phyloP scores from a whole-genome alignment of 2,113 vertebrate genomes.

The Mesitornis unicolor region DNA sequence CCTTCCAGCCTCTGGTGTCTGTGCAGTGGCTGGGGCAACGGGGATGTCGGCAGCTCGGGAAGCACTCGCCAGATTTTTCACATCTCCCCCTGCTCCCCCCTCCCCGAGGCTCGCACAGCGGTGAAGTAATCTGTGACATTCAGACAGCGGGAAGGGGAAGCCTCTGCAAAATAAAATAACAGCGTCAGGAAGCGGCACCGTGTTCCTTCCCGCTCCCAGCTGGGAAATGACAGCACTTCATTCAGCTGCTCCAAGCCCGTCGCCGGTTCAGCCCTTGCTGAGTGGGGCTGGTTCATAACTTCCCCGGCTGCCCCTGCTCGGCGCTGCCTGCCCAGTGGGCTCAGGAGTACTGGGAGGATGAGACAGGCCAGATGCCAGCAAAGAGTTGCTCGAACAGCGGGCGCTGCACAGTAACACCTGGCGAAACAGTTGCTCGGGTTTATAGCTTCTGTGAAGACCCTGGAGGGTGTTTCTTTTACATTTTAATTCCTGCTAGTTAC shows the following conservation, averaged over 20 bases:
- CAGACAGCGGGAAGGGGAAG: constrained; percentile 65
- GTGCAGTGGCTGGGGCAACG: not conserved
- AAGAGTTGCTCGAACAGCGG: not conserved
- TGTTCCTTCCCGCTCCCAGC: constrained; percentile 39
- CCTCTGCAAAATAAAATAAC: constrained; percentile 56
- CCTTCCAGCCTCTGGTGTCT: not conserved
- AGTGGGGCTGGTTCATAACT: not conserved
- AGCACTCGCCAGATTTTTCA: not conserved
- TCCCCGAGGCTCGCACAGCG: not conserved
- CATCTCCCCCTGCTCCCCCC: not conserved
- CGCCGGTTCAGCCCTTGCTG: not conserved
- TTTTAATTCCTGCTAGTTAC: constrained; percentile 22
- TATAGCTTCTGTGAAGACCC: constrained; percentile 22
- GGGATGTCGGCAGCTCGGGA: not conserved
- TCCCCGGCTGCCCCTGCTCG: not conserved
- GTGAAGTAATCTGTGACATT: constrained; percentile 54
- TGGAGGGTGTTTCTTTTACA: not conserved
- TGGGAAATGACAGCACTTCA: constrained; percentile 53
- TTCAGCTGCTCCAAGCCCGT: constrained; percentile 14
- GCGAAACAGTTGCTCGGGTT: constrained; percentile 20
- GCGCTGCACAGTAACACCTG: not conserved
- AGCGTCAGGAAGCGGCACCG: constrained; percentile 42
- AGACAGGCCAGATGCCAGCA: not conserved
- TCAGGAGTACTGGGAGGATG: not conserved
- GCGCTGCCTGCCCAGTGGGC: not conserved